Percentiles rank a stretch among this genome's conserved stretches.
Evolutionary conservation across 2,113 vertebrate species (phyloP).

Genomic region (Cheirogaleus medius): DNA sequence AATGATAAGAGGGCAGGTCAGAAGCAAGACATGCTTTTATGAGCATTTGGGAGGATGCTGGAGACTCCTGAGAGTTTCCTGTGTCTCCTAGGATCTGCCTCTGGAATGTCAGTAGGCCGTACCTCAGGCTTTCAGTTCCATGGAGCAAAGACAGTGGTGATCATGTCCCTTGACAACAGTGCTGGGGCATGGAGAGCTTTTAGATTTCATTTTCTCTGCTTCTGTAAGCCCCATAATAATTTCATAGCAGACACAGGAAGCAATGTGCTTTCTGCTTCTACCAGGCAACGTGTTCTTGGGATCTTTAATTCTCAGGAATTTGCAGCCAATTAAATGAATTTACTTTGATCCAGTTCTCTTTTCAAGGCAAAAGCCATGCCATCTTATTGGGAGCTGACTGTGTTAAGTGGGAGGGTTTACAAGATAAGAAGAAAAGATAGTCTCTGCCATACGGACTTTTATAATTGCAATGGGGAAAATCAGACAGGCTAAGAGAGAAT

Average conservation of each 20-base stretch:
- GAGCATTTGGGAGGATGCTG: not conserved
- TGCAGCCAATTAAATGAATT: slow-evolving; percentile 68
- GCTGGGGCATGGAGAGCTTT: not conserved
- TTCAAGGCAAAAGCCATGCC: slow-evolving; percentile 62
- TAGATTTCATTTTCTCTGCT: not conserved
- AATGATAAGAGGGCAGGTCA: not conserved
- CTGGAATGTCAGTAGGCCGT: not conserved
- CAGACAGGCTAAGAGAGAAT: slow-evolving; percentile 48
- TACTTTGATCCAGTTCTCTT: slow-evolving; percentile 66
- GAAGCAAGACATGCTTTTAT: slow-evolving; percentile 38
- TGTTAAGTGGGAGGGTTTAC: slow-evolving; percentile 63
- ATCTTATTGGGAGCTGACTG: slow-evolving; percentile 52
- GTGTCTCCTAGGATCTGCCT: not conserved
- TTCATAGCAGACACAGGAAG: slow-evolving; percentile 18
- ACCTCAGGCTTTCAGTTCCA: not conserved
- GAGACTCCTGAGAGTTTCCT: not conserved
- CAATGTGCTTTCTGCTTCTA: not conserved
- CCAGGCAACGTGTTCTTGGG: not conserved
- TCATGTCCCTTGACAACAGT: not conserved
- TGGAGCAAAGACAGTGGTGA: not conserved
- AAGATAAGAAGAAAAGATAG: slow-evolving; percentile 66
- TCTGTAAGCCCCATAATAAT: slow-evolving; percentile 18
- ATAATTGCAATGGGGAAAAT: slow-evolving; percentile 55
- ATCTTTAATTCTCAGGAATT: slow-evolving; percentile 70
- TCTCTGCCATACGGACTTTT: slow-evolving; percentile 43